Evolutionary conservation across 1,140 invertebrate genomes (phyloP).

Genomic region (Panagrolaimus sp.): DNA sequence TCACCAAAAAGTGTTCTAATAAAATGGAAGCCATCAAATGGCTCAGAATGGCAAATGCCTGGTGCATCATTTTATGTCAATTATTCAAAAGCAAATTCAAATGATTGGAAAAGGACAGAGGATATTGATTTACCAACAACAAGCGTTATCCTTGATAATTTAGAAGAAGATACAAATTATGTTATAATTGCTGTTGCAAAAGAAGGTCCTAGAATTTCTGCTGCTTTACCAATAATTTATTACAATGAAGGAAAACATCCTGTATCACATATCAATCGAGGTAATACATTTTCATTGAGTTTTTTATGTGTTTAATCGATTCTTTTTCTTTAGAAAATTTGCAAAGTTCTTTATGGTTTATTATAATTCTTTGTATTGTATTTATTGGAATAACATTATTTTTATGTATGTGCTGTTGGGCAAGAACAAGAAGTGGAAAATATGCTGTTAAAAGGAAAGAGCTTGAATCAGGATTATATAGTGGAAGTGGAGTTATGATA

Average conservation of each 20-base stretch:
- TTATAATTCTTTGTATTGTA: slow-evolving; percentile 41
- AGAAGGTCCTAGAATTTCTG: slow-evolving; percentile 35
- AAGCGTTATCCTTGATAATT: slow-evolving; percentile 28
- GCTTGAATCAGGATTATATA: slow-evolving; percentile 33
- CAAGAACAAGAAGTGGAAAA: slow-evolving; percentile 22
- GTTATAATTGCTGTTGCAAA: slow-evolving; percentile 46
- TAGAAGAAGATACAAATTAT: slow-evolving; percentile 45
- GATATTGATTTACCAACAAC: slow-evolving; percentile 42
- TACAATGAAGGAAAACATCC: slow-evolving; percentile 28
- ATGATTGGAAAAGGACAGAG: slow-evolving; percentile 37
- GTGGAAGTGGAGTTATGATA: background rate
- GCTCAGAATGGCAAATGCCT: slow-evolving; percentile 41
- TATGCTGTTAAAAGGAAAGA: slow-evolving; percentile 44
- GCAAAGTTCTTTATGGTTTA: slow-evolving; percentile 53
- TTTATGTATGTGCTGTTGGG: slow-evolving; percentile 36
- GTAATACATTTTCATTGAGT: slow-evolving; percentile 24
- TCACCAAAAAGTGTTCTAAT: slow-evolving; percentile 34
- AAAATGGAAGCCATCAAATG: slow-evolving; percentile 47
- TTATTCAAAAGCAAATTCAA: slow-evolving; percentile 39
- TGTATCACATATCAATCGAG: slow-evolving; percentile 41
- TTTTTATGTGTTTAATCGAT: background rate
- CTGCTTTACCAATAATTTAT: slow-evolving; percentile 29
- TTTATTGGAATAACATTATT: slow-evolving; percentile 44
- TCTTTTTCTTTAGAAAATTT: slow-evolving; percentile 44
- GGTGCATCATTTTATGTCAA: slow-evolving; percentile 53